Base-by-base conservation (phyloP, 2,113 vertebrate genomes). In the Scartelaos histophorus region DNA sequence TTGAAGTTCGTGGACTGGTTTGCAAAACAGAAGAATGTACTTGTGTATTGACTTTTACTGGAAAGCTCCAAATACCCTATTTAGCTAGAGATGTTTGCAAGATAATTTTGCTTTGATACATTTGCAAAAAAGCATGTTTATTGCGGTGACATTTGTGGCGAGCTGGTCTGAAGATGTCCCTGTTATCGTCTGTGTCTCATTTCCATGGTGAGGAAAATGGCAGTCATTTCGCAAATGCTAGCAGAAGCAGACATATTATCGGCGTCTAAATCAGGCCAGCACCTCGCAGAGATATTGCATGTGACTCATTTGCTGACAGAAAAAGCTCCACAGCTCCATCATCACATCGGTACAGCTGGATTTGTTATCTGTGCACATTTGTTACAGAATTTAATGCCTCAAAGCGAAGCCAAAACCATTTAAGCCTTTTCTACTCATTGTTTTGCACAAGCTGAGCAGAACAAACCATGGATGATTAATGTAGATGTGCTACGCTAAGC, bases 381-480 rank as follows among this genome's bases (percentile, higher is more conserved):
- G 43, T 34, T 61, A 71, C 47, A 58, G 66, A 71, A 76, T 78
- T 46, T 16, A 60, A 70, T 67, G 81, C 70, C 73, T 69, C 35
- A 17, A 35, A 22, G 79, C 70, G 60, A 60, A 47, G 25, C 60
- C 66, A 78, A 74, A 25, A 43, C 25, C 15, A 54, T 69, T 70
- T 51, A 69, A 82, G 47, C n/a, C 35, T 38, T 73, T 66, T 78
- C 2, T 53, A 46, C n/a, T 34, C 43, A 76, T 79, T 81, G 67
- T 62, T 21, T 67, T 49, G 57, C 15, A 78, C 38, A 46, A 70
- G 38, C 73, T 51, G 56, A 38, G 60, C 46, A 67, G 64, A 81
- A 80, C 76, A 69, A 87, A 70, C 61, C 56, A 65, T 56, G 54
- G 58, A 66, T 74, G 66, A 84, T 81, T 77, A 57, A 81, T 81